phyloP scores from a whole-genome alignment of 2,888 invertebrate genomes.

The Drosophila monieri region DNA sequence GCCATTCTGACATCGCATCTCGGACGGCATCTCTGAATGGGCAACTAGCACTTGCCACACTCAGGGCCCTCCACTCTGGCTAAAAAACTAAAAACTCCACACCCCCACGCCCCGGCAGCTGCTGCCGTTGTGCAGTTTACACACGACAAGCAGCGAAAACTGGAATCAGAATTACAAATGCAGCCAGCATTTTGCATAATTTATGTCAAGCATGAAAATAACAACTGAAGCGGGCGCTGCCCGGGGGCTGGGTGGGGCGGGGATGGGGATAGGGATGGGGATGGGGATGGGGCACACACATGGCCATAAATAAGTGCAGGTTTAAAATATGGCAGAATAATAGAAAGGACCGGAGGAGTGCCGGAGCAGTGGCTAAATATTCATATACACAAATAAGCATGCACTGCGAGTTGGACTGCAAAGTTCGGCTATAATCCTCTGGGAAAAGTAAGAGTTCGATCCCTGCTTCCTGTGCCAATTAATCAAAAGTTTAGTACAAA shows the following conservation, averaged over 20 bases:
- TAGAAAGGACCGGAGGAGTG: conserved; percentile 70
- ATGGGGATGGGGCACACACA: conserved; percentile 29
- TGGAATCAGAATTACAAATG: conserved; percentile 80
- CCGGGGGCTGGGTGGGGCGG: background rate
- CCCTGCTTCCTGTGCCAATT: background rate
- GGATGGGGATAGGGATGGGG: background rate
- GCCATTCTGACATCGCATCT: conserved; percentile 55
- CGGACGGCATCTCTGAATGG: conserved; percentile 24
- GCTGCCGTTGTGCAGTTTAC: conserved; percentile 28
- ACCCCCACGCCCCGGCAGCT: conserved; percentile 7
- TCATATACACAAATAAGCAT: conserved; percentile 44
- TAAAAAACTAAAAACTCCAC: conserved; percentile 5
- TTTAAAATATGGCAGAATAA: conserved; percentile 80
- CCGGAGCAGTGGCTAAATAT: conserved; percentile 58
- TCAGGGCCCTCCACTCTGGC: conserved; percentile 14
- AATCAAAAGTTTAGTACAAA: background rate
- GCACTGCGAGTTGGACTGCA: conserved; percentile 12
- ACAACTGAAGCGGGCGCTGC: conserved; percentile 33
- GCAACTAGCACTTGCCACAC: conserved; percentile 18
- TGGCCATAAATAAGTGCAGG: conserved; percentile 80
- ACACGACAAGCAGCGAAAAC: conserved; percentile 44
- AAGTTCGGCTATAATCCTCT: too few species aligned
- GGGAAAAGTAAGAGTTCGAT: too few species aligned
- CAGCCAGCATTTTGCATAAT: conserved; percentile 78
- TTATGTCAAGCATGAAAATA: conserved; percentile 78